phyloP scores from a whole-genome alignment of 1,140 invertebrate species.

The Intoshia linei region DNA sequence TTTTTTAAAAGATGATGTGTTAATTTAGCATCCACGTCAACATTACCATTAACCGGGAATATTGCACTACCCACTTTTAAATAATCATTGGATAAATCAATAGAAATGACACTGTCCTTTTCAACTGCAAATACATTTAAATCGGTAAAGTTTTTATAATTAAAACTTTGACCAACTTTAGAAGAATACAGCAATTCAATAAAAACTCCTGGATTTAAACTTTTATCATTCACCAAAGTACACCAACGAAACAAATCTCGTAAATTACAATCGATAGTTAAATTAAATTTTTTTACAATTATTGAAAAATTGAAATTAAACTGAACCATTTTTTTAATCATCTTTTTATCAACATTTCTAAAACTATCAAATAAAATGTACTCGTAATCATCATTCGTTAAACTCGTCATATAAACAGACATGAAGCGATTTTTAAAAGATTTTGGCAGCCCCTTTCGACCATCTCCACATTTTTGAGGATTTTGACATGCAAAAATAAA shows the following conservation, averaged over 20 bases:
- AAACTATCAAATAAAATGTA: neutral
- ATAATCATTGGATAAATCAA: slow-evolving; percentile 2
- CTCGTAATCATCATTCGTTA: neutral
- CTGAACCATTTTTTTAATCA: neutral
- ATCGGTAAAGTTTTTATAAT: neutral
- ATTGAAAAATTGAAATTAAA: neutral
- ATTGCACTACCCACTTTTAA: neutral
- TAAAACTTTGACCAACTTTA: neutral
- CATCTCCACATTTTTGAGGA: slow-evolving; percentile 71
- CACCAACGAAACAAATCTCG: slow-evolving; percentile 73
- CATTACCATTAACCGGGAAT: neutral
- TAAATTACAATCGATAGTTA: slow-evolving; percentile 60
- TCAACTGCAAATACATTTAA: neutral
- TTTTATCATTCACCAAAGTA: slow-evolving; percentile 28
- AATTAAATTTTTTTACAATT: neutral
- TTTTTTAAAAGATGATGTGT: neutral
- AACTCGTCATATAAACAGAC: slow-evolving; percentile 28
- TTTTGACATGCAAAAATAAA: slow-evolving; percentile 90
- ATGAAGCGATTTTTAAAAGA: slow-evolving; percentile 93
- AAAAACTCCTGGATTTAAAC: neutral
- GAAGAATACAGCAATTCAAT: neutral
- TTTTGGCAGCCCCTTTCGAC: slow-evolving; percentile 59
- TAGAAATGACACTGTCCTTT: neutral
- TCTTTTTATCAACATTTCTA: neutral
- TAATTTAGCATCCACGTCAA: neutral